Evolutionary conservation across 2,113 vertebrate species (phyloP).

Genomic region (Hemichromis elongatus): DNA sequence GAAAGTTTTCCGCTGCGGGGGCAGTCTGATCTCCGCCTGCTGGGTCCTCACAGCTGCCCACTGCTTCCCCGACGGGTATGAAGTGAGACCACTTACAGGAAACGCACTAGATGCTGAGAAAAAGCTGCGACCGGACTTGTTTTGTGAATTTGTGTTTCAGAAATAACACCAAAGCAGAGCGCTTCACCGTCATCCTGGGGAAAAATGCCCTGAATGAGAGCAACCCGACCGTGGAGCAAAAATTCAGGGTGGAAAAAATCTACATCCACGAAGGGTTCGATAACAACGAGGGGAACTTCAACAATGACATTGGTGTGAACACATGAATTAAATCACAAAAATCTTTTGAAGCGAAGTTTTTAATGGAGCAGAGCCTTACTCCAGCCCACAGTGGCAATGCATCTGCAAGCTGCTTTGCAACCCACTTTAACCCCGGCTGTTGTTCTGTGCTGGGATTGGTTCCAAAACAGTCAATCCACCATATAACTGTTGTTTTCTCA

Average conservation of each 20-base stretch:
- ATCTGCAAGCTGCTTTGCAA: neutral
- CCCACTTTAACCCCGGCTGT: neutral
- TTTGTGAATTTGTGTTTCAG: slow-evolving; percentile 24
- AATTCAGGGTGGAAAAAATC: slow-evolving; percentile 78
- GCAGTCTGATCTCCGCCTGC: slow-evolving; percentile 86
- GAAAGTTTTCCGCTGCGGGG: slow-evolving; percentile 77
- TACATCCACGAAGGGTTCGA: slow-evolving; percentile 77
- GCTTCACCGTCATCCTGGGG: slow-evolving; percentile 78
- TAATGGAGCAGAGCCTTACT: neutral
- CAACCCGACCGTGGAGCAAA: slow-evolving; percentile 69
- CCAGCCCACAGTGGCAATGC: neutral
- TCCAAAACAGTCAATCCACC: neutral
- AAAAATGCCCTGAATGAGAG: slow-evolving; percentile 74
- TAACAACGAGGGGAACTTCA: slow-evolving; percentile 65
- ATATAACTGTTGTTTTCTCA: neutral
- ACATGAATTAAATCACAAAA: neutral
- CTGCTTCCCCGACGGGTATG: slow-evolving; percentile 77
- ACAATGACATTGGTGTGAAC: slow-evolving; percentile 85
- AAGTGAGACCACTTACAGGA: neutral
- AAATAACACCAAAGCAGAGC: neutral
- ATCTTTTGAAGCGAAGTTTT: neutral
- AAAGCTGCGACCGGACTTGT: neutral
- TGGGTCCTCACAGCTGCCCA: slow-evolving; percentile 92
- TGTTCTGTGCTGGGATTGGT: neutral
- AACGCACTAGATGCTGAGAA: neutral